Evolutionary conservation across 2,888 invertebrate species (phyloP).

Genomic region (Pammene fasciana): DNA sequence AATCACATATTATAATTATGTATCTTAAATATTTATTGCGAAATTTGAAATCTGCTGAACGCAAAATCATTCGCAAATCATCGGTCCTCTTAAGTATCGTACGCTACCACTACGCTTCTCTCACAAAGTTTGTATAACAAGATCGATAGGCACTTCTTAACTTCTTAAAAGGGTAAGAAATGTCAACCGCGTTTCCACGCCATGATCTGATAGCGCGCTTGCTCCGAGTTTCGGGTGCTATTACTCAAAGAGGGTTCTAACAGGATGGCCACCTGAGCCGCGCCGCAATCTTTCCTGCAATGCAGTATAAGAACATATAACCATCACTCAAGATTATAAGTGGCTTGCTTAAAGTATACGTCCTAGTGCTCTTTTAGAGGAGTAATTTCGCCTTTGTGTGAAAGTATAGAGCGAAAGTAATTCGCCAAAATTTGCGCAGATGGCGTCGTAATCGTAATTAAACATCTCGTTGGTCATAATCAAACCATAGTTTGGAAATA

Average conservation of each 20-base stretch:
- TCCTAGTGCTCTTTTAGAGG: background rate
- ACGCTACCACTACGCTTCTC: too few relatives aligned
- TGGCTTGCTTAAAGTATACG: constrained; percentile 9
- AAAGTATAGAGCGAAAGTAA: background rate
- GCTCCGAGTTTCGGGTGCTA: constrained; percentile 22
- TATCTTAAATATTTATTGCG: too few relatives aligned
- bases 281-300: constrained; percentile 41
- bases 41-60: too few relatives aligned
- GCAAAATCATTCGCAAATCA: too few relatives aligned
- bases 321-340: constrained; percentile 39
- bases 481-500: too few relatives aligned
- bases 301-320: constrained; percentile 39
- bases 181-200: constrained; percentile 10
- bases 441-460: too few relatives aligned
- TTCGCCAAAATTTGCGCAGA: too few relatives aligned
- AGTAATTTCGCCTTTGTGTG: background rate
- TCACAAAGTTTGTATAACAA: background rate
- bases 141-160: constrained; percentile 5
- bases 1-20: too few relatives aligned
- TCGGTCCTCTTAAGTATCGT: too few relatives aligned
- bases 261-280: constrained; percentile 38
- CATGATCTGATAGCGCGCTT: constrained; percentile 25
- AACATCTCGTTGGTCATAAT: too few relatives aligned
- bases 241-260: constrained; percentile 40
- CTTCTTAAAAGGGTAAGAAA: constrained; percentile 15